phyloP scores from a whole-genome alignment of 1,140 invertebrate genomes.

The Bombus affinis region DNA sequence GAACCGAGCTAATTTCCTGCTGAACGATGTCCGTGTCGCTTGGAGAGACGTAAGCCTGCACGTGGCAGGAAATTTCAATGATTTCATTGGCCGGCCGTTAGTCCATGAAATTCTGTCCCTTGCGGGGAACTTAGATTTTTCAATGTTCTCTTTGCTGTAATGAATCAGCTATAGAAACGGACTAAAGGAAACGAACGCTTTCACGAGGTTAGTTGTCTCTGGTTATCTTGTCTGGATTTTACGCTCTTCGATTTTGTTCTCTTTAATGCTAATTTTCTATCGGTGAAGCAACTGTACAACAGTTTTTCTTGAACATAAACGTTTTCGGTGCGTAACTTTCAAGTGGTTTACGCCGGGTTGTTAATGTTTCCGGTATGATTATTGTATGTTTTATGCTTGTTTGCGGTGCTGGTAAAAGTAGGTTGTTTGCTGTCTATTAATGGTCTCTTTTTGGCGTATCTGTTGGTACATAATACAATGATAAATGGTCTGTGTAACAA shows the following conservation, averaged over 20 bases:
- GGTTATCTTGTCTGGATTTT: background rate
- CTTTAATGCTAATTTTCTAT: constrained; percentile 9
- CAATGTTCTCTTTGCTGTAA: background rate
- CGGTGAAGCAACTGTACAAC: background rate
- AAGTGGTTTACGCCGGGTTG: background rate
- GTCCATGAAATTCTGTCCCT: constrained; percentile 2
- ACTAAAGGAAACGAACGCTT: constrained; percentile 6
- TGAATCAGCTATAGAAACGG: constrained; percentile 8
- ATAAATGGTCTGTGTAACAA: background rate
- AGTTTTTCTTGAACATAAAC: background rate
- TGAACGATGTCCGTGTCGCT: constrained; percentile 27
- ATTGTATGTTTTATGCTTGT: background rate
- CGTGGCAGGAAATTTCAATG: constrained; percentile 51
- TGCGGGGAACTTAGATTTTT: background rate
- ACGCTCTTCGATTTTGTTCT: constrained; percentile 21
- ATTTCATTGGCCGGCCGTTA: constrained; percentile 35
- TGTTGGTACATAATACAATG: no score
- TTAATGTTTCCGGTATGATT: background rate
- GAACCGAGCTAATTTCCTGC: constrained; percentile 49
- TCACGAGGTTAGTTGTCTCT: background rate
- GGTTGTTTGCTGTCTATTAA: background rate
- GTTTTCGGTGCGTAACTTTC: background rate
- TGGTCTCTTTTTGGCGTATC: background rate
- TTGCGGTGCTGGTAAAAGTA: background rate
- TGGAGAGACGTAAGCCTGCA: constrained; percentile 7